These are phyloP conservation scores for Stenchaetothrips biformis DNA, from an alignment of 2,888 invertebrate genomes.

Conservation along the genomic window DNA sequence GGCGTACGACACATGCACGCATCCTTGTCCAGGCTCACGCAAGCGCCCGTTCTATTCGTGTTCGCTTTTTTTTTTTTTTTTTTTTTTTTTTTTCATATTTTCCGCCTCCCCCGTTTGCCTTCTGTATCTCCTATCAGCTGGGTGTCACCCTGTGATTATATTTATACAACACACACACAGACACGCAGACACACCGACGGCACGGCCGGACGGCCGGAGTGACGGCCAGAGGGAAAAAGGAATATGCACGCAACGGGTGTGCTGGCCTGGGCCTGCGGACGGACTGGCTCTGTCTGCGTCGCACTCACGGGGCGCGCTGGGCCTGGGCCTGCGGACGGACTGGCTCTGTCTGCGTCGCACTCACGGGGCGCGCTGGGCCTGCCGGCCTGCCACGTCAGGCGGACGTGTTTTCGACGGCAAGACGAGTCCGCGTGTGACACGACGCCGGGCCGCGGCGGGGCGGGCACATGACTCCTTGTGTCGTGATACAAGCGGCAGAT, in stretches of 20 bases:
- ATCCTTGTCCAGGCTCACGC: neutral
- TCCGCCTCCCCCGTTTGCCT: too few relatives aligned
- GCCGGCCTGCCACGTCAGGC: neutral
- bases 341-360: neutral
- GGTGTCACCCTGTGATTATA: slow-evolving; percentile 23
- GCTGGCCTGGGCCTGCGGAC: too few relatives aligned
- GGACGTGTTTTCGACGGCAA: neutral
- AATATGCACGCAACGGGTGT: slow-evolving; percentile 6
- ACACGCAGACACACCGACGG: neutral
- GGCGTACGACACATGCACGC: slow-evolving; percentile 5
- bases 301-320: neutral
- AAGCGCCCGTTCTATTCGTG: too few relatives aligned
- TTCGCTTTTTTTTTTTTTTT: too few relatives aligned
- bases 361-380: neutral
- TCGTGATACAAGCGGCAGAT: slow-evolving; percentile 12
- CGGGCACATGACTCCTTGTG: slow-evolving; percentile 8
- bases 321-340: neutral
- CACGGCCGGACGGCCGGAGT: too few relatives aligned
- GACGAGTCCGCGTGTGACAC: too few relatives aligned
- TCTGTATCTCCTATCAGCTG: neutral
- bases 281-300: neutral
- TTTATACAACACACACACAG: slow-evolving; percentile 5
- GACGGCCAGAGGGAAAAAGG: neutral
- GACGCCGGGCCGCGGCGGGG: neutral
- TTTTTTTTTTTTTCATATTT: too few relatives aligned